Conservation (phyloP, 1,140 invertebrate species). For the Drosophila repleta region DNA sequence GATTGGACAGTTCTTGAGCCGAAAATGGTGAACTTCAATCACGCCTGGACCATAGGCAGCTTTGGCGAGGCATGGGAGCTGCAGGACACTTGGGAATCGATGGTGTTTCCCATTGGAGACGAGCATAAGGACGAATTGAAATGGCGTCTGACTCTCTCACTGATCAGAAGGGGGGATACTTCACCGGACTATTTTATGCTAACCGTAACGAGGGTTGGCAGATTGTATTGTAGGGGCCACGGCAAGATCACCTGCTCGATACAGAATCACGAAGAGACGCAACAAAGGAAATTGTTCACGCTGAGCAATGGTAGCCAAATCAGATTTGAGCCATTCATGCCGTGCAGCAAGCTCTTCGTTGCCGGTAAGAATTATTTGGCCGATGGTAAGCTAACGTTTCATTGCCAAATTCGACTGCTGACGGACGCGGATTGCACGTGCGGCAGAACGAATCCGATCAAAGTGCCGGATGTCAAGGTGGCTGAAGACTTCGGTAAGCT, state of each 20-base stretch:
- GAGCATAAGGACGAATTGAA: background rate
- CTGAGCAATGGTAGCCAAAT: conserved; percentile 90
- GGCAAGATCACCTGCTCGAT: background rate
- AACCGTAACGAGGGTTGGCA: background rate
- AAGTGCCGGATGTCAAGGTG: conserved; percentile 11
- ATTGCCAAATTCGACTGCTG: conserved; percentile 87
- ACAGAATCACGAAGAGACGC: background rate
- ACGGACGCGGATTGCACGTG: conserved; percentile 36
- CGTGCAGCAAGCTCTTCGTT: conserved; percentile 88
- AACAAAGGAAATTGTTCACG: conserved; percentile 51
- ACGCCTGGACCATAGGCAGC: conserved; percentile 8
- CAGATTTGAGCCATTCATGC: conserved; percentile 90
- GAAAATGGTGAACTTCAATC: conserved; percentile 10
- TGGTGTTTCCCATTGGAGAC: background rate
- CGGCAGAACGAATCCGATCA: background rate
- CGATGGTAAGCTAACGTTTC: conserved; percentile 89
- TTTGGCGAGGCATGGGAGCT: background rate
- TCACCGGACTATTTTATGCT: background rate
- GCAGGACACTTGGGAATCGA: background rate
- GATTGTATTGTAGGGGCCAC: no score
- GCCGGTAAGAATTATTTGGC: conserved; percentile 88
- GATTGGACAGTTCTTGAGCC: background rate
- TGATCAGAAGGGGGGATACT: background rate
- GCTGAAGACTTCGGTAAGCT: conserved; percentile 17
- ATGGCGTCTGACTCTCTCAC: background rate